phyloP scores from a whole-genome alignment of 1,140 invertebrate genomes.

The Panulirus ornatus region DNA sequence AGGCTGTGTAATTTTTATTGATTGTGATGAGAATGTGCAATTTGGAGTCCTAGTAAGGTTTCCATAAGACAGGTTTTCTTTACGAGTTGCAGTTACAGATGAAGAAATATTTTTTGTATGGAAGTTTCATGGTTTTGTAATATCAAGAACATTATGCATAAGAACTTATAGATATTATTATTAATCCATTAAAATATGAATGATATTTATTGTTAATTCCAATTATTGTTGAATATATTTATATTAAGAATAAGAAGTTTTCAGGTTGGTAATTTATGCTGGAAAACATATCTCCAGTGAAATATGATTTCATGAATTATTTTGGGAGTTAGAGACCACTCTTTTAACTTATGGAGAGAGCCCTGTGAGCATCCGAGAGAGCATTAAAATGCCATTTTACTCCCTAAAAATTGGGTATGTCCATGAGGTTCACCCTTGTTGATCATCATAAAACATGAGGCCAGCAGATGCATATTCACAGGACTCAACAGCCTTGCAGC shows the following conservation, averaged over 20 bases:
- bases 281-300: not conserved
- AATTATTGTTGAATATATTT: not conserved
- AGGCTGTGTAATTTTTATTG: conserved; percentile 45
- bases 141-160: too few species aligned
- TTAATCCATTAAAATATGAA: not conserved
- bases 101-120: not conserved
- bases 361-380: too few species aligned
- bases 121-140: not conserved
- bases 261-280: not conserved
- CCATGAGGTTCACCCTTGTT: too few species aligned
- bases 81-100: not conserved
- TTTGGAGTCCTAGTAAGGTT: conserved; percentile 22
- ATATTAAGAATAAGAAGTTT: not conserved
- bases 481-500: too few species aligned
- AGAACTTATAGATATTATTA: not conserved
- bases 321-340: too few species aligned
- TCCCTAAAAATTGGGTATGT: too few species aligned
- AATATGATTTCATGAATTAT: not conserved
- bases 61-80: conserved; percentile 24
- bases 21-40: conserved; percentile 45
- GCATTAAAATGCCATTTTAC: too few species aligned
- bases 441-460: too few species aligned
- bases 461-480: too few species aligned
- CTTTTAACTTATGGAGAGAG: too few species aligned
- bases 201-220: not conserved